These are phyloP conservation scores for Pseudonaja textilis DNA, from an alignment of 2,113 vertebrate species.

Conservation along the genomic window DNA sequence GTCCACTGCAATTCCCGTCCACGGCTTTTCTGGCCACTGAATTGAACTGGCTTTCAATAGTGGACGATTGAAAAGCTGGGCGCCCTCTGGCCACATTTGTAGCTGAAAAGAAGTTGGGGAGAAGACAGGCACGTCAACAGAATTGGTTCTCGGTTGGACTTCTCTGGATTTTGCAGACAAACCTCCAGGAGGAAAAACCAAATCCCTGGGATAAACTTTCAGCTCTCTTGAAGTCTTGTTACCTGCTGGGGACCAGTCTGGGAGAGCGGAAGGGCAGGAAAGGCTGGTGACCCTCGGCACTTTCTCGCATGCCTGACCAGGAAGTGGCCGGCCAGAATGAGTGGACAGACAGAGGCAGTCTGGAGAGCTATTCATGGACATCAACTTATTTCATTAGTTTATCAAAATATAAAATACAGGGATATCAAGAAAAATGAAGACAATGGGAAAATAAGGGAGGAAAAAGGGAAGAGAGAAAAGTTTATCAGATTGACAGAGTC, in stretches of 20 bases:
- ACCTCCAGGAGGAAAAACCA: neutral
- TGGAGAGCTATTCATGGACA: neutral
- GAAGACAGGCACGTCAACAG: neutral
- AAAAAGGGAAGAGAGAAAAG: no score
- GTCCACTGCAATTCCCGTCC: neutral
- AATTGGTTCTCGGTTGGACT: neutral
- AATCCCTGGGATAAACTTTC: neutral
- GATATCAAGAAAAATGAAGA: no score
- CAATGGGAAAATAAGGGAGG: no score
- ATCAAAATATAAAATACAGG: no score
- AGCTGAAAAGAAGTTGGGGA: neutral
- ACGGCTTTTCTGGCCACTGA: neutral
- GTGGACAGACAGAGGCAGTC: neutral
- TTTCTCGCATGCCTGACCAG: neutral
- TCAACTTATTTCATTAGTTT: no score
- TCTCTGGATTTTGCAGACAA: neutral
- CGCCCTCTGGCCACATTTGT: neutral
- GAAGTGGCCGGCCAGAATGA: neutral
- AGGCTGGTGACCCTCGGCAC: neutral
- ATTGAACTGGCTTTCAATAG: rapidly evolving
- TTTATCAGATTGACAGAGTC: no score
- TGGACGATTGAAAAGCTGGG: neutral
- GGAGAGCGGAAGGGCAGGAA: neutral
- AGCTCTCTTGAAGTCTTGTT: neutral
- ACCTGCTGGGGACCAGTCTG: neutral